phyloP scores from a whole-genome alignment of 2,113 vertebrate species.

The Camelus dromedarius region DNA sequence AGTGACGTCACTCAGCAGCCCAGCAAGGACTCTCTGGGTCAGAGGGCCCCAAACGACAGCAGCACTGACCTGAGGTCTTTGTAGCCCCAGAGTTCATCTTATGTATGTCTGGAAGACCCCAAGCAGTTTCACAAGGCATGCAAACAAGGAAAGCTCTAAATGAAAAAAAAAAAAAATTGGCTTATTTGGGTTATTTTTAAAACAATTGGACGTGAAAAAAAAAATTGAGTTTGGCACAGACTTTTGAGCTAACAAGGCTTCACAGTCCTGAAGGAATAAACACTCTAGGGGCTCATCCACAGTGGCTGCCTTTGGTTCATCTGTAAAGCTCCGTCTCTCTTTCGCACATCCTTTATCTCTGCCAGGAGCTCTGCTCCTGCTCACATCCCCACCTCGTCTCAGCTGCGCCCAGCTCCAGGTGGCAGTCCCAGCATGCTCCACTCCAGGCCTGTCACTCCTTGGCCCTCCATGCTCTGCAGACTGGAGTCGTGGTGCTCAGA shows the following conservation, averaged over 20 bases:
- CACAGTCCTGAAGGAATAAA: not conserved
- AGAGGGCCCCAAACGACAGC: not conserved
- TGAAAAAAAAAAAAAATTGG: not conserved
- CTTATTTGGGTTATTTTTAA: not conserved
- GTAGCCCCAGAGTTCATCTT: not conserved
- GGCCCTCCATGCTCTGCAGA: not conserved
- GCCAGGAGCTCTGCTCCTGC: not conserved
- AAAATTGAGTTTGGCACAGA: not conserved
- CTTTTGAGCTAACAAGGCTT: not conserved
- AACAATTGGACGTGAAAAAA: not conserved
- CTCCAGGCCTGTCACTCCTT: not conserved
- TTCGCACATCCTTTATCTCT: not conserved
- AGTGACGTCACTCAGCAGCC: not conserved
- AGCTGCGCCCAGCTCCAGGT: not conserved
- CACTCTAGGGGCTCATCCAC: rapidly evolving
- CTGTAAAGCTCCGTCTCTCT: not conserved
- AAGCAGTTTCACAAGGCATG: not conserved
- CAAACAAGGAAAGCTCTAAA: not conserved
- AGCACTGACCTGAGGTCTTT: not conserved
- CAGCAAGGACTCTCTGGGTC: not conserved
- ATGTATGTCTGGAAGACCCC: not conserved
- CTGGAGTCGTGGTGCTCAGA: too few species aligned
- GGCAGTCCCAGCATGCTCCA: too few species aligned
- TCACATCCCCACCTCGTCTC: not conserved
- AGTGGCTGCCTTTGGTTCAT: too few species aligned